Evolutionary conservation across 2,797 vertebrate genomes (phyloP), one percentile per base, ranked within the genome.

Genomic region (Salarias fasciatus): DNA sequence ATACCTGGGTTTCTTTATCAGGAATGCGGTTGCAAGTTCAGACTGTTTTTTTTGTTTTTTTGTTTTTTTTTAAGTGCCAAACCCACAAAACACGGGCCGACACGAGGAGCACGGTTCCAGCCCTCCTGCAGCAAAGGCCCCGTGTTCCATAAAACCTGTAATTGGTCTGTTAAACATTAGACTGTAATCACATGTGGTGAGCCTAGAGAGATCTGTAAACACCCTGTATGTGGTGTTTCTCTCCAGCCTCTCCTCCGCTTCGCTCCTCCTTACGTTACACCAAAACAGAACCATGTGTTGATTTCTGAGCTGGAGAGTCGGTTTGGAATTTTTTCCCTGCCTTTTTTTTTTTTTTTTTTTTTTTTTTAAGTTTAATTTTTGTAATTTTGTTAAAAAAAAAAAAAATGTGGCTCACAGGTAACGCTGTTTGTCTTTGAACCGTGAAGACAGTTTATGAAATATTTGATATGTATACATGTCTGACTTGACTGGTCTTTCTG

Each of bases 91-190:
- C 55, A 59, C 31, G 24, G 41, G 65, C 12, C 49, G 64, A 78
- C 46, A 36, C 50, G 46, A 63, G 55, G 51, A 63, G 69, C 11
- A 43, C 43, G 33, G 47, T 75, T 69, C 76, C 67, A 79, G 65
- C 53, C 48, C 66, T 80, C 75, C 63, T 75, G 52, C 36, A 72
- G 51, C 66, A 72, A 75, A 69, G 55, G 41, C 53, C 52, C 53
- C 52, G 33, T 37, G 60, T 78, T 85, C 86, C 53, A 89, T 87
- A 85, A 87, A 91, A 87, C 40, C 70, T 79, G 80, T 88, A 90
- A 89, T 88, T 89, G 82, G 75, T 76, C 64, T 87, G 80, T 90
- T 89, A 88, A 90, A 86, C 82, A 80, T 84, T 63, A 71, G 47
- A 75, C 79, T 84, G 66, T 87, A 88, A 91, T 89, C 83, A 80